These are phyloP conservation scores for Poecilia velifera DNA, from an alignment of 2,797 vertebrate species.

Conservation along the genomic window DNA sequence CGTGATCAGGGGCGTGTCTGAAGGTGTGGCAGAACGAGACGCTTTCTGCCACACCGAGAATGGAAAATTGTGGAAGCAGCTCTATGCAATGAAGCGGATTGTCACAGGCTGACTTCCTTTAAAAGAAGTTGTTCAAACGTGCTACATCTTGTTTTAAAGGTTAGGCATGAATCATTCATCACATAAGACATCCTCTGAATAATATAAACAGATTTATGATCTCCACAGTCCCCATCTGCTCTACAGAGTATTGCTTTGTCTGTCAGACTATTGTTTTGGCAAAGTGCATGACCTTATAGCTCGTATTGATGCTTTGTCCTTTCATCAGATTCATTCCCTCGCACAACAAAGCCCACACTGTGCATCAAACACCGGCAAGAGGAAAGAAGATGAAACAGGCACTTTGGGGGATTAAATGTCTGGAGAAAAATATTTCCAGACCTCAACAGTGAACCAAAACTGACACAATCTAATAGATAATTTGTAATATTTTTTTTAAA, in stretches of 20 bases:
- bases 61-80: no score
- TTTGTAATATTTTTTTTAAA: not conserved
- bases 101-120: not conserved
- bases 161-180: not conserved
- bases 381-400: not conserved
- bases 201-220: not conserved
- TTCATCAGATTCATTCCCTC: not conserved
- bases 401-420: not conserved
- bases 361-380: not conserved
- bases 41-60: no score
- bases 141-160: not conserved
- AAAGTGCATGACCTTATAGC: not conserved
- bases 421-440: not conserved
- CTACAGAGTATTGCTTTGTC: not conserved
- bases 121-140: not conserved
- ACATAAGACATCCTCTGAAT: not conserved
- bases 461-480: not conserved
- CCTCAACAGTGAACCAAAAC: not conserved
- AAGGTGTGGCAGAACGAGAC: no score
- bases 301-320: not conserved
- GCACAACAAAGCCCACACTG: not conserved
- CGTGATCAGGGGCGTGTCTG: no score
- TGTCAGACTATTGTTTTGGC: slow-evolving; percentile 7
- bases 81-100: no score
- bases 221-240: slow-evolving; percentile 1